phyloP scores from a whole-genome alignment of 2,888 invertebrate genomes.

The Arge pagana region DNA sequence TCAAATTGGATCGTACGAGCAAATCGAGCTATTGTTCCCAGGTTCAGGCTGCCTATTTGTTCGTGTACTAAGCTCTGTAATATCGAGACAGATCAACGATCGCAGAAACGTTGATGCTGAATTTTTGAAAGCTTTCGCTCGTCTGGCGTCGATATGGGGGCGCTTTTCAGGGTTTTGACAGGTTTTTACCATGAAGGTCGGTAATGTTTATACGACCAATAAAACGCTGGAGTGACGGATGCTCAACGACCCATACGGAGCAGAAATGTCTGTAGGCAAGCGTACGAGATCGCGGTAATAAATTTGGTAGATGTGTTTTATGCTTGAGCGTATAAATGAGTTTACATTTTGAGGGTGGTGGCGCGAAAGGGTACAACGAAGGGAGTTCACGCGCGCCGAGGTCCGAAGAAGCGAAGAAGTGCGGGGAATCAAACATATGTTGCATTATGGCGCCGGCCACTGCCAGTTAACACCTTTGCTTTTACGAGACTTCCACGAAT shows the following conservation, averaged over 20 bases:
- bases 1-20: too few relatives aligned
- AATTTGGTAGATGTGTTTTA: slow-evolving; percentile 32
- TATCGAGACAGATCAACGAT: too few relatives aligned
- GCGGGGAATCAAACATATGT: slow-evolving; percentile 37
- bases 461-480: slow-evolving; percentile 36
- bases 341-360: too few relatives aligned
- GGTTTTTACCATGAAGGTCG: slow-evolving; percentile 4
- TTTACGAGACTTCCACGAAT: slow-evolving; percentile 15
- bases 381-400: slow-evolving; percentile 16
- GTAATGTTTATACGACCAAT: slow-evolving; percentile 12
- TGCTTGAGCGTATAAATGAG: slow-evolving; percentile 37
- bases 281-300: slow-evolving; percentile 21
- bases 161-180: background rate
- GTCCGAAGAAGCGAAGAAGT: background rate
- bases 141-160: too few relatives aligned
- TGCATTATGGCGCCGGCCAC: slow-evolving; percentile 41
- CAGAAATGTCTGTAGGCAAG: slow-evolving; percentile 10
- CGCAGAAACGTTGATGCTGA: too few relatives aligned
- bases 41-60: too few relatives aligned
- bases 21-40: too few relatives aligned
- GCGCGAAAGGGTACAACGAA: slow-evolving; percentile 32
- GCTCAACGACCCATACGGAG: slow-evolving; percentile 16
- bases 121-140: too few relatives aligned
- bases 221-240: slow-evolving; percentile 14
- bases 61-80: too few relatives aligned